Conservation (phyloP, 2,888 invertebrate species). For the Psococerastis gibbosa region DNA sequence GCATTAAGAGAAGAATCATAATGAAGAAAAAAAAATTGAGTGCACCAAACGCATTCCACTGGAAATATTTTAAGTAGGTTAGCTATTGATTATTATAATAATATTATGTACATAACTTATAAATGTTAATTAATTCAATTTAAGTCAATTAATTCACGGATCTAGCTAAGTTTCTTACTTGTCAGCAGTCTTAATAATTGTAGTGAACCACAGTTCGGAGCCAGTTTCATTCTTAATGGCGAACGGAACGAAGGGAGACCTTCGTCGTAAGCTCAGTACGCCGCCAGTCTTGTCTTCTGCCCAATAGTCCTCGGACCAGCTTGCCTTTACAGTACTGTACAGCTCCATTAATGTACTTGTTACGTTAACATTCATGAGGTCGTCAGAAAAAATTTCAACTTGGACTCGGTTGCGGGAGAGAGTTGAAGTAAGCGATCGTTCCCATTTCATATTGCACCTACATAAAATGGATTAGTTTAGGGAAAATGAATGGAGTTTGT, state of each 20-base stretch:
- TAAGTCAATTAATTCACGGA: too few relatives aligned
- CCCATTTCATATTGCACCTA: slow-evolving; percentile 47
- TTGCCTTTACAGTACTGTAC: slow-evolving; percentile 56
- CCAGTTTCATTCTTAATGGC: slow-evolving; percentile 86
- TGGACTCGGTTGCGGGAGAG: slow-evolving; percentile 40
- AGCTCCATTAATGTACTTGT: slow-evolving; percentile 77
- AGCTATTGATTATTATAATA: too few relatives aligned
- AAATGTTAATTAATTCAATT: too few relatives aligned
- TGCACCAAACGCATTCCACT: too few relatives aligned
- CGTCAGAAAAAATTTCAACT: slow-evolving; percentile 41
- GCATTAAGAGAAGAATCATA: too few relatives aligned
- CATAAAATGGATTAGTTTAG: slow-evolving; percentile 9
- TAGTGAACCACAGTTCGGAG: slow-evolving; percentile 65
- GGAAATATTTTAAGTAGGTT: too few relatives aligned
- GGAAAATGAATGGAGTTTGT: neutral
- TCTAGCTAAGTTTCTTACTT: too few relatives aligned
- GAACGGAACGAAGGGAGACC: slow-evolving; percentile 89
- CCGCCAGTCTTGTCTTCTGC: neutral
- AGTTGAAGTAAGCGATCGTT: slow-evolving; percentile 37
- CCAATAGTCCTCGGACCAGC: slow-evolving; percentile 68
- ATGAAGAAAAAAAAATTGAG: too few relatives aligned
- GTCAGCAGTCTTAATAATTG: slow-evolving; percentile 52
- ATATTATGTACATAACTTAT: too few relatives aligned
- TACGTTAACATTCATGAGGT: slow-evolving; percentile 67
- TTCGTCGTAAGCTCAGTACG: slow-evolving; percentile 40